A percentile compares a stretch with the other conserved stretches of the same genome.
These are phyloP conservation scores for Platyscelio sp. DNA, from an alignment of 2,888 invertebrate genomes.

Conservation along the genomic window DNA sequence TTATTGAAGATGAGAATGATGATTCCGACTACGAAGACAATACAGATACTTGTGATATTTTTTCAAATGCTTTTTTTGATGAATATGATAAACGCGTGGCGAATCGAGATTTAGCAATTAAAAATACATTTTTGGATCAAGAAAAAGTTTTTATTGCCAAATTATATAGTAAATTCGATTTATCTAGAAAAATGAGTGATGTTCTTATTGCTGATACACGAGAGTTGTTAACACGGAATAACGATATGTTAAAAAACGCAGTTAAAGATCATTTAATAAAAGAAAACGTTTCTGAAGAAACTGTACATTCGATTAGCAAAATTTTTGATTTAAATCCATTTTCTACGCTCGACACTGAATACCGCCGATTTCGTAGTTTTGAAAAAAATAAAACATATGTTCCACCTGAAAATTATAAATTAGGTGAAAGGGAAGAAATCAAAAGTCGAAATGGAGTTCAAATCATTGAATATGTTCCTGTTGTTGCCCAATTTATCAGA, in stretches of 20 bases:
- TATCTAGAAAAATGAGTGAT: background rate
- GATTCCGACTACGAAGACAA: too few relatives aligned
- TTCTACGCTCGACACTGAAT: background rate
- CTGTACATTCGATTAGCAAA: background rate
- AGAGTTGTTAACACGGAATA: background rate
- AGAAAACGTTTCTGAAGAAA: background rate
- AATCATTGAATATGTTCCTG: conserved; percentile 22
- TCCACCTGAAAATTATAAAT: background rate
- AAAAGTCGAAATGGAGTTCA: background rate
- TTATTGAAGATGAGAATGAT: too few relatives aligned
- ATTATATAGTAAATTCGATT: background rate
- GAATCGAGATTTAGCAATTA: too few relatives aligned
- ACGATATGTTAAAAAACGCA: too few relatives aligned
- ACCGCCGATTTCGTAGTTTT: background rate
- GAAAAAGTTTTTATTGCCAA: background rate
- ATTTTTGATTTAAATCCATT: background rate
- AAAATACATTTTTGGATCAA: background rate
- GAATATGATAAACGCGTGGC: too few relatives aligned
- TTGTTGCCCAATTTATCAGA: conserved; percentile 67
- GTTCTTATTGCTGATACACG: background rate
- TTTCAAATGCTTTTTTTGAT: background rate
- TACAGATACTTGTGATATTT: too few relatives aligned
- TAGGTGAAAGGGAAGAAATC: conserved; percentile 27
- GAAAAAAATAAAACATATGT: background rate
- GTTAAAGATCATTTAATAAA: background rate